phyloP scores from a whole-genome alignment of 2,113 vertebrate species.

The Lagopus leucura region DNA sequence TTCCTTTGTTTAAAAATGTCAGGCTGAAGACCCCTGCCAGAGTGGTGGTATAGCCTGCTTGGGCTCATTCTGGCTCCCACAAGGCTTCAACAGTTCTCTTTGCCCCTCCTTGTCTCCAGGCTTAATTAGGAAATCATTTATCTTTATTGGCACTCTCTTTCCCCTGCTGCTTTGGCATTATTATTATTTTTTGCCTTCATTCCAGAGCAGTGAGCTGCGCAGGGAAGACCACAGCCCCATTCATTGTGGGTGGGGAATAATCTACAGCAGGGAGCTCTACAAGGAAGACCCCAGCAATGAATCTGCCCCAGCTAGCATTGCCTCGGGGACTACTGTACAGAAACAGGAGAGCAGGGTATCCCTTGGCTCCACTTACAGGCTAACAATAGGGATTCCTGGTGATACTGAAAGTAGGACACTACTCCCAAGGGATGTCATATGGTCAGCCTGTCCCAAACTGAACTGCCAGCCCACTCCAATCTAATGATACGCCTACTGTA shows the following conservation, averaged over 20 bases:
- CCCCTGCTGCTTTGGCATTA: conserved; percentile 67
- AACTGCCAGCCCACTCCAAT: conserved; percentile 36
- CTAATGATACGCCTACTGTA: background rate
- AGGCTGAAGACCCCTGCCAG: conserved; percentile 71
- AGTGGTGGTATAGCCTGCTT: conserved; percentile 68
- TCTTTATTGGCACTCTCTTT: conserved; percentile 70
- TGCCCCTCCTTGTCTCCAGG: conserved; percentile 73
- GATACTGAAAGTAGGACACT: conserved; percentile 70
- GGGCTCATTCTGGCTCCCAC: conserved; percentile 66
- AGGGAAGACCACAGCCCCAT: conserved; percentile 73
- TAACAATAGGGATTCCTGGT: conserved; percentile 71
- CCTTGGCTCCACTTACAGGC: conserved; percentile 58
- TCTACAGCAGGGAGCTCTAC: conserved; percentile 53
- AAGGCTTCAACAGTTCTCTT: conserved; percentile 59
- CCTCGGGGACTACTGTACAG: conserved; percentile 43
- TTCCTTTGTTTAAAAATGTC: conserved; percentile 75
- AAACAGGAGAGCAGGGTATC: conserved; percentile 42
- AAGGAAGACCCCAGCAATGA: conserved; percentile 66
- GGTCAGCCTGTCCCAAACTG: conserved; percentile 69
- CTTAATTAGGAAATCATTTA: conserved; percentile 74
- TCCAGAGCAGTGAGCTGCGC: conserved; percentile 66
- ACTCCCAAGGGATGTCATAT: conserved; percentile 43
- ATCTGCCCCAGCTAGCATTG: background rate
- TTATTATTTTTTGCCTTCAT: conserved; percentile 51
- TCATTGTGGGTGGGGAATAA: conserved; percentile 70